Evolutionary conservation across 2,888 invertebrate genomes (phyloP).

Genomic region (Mesopsocus fuscifrons): DNA sequence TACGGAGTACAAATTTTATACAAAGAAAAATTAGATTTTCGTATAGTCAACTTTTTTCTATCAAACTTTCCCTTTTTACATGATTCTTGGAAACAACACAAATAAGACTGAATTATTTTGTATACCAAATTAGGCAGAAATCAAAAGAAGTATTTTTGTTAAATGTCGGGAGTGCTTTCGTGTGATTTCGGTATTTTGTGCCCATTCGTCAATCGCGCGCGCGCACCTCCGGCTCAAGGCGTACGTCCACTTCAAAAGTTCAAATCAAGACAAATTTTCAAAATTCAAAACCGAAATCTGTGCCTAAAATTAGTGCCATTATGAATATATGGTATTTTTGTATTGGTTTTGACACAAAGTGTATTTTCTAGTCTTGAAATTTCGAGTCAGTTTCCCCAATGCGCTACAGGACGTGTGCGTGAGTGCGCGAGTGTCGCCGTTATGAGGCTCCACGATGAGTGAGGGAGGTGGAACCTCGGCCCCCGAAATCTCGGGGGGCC

Average conservation of each 20-base stretch:
- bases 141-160: background rate
- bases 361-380: background rate
- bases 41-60: no score
- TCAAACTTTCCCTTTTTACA: no score
- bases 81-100: no score
- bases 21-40: background rate
- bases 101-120: background rate
- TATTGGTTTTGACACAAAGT: background rate
- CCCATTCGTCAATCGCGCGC: background rate
- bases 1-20: constrained; percentile 8
- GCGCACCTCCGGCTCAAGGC: no score
- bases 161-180: background rate
- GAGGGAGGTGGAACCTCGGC: constrained; percentile 20
- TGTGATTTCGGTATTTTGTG: no score
- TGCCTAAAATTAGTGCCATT: background rate
- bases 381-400: no score
- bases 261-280: background rate
- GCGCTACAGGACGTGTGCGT: no score
- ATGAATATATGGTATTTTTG: background rate
- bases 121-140: no score
- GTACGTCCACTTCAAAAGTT: background rate
- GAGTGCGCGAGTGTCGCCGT: no score
- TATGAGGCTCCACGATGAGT: no score
- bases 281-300: background rate
- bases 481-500: constrained; percentile 14